Percentiles rank a stretch among this genome's conserved stretches.
phyloP scores from a whole-genome alignment of 2,113 vertebrate genomes.

The Podarcis cretensis region DNA sequence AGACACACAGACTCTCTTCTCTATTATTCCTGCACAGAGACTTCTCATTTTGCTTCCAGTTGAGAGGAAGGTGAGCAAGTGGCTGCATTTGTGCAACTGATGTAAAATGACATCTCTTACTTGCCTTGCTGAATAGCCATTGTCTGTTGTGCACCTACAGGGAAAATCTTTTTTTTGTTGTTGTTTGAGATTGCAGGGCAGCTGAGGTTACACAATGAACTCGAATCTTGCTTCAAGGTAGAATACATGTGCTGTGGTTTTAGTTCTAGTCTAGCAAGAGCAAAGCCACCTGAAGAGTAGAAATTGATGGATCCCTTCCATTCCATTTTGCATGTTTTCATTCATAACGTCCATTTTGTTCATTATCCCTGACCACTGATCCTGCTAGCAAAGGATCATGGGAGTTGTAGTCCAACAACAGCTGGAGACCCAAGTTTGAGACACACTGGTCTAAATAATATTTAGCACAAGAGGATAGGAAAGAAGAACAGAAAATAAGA shows the following conservation, averaged over 20 bases:
- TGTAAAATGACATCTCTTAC: constrained; percentile 66
- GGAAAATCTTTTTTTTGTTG: constrained; percentile 39
- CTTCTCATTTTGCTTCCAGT: constrained; percentile 63
- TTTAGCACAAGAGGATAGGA: no score
- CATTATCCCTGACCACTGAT: no score
- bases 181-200: constrained; percentile 58
- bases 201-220: constrained; percentile 65
- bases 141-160: constrained; percentile 60
- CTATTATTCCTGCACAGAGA: constrained; percentile 47
- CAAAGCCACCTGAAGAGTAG: background rate
- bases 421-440: no score
- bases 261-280: background rate
- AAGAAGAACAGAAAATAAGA: no score
- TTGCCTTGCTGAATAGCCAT: constrained; percentile 61
- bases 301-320: background rate
- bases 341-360: background rate
- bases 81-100: constrained; percentile 45
- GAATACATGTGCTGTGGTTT: constrained; percentile 51
- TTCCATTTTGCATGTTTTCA: background rate
- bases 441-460: no score
- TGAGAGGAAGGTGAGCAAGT: constrained; percentile 65
- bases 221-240: constrained; percentile 64
- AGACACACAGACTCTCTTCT: constrained; percentile 12
- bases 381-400: no score
- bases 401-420: no score